Base-by-base conservation (phyloP, 2,113 vertebrate genomes). In the Grammomys surdaster region DNA sequence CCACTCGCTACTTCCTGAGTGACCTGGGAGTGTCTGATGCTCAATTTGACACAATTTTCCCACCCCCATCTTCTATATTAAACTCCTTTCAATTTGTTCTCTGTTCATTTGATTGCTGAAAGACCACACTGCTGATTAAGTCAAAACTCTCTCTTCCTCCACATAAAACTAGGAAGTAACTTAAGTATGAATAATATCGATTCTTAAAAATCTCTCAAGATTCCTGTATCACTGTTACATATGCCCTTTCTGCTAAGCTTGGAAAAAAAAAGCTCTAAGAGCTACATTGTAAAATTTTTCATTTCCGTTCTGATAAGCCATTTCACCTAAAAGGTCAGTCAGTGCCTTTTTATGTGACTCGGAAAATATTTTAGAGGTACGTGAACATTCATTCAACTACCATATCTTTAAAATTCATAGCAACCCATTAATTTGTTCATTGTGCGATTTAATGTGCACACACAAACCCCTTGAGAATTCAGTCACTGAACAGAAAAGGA, bases 301-400 rank as follows among this genome's bases (percentile, higher is more conserved):
- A 33, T 82, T 89, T 89, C 48, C 43, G 87, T 86, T 63, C 87
- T 91, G 82, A 88, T 60, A 88, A 89, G 77, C 88, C 51, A 73
- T n/a, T 90, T 54, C 31, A 90, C 60, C 82, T n/a, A 72, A 2
- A 54, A 77, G 10, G 81, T 93, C 3, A 13, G 60, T 73, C n/a
- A 16, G 10, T 67, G 26, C 89, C 84, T 63, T 94, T 46, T 93
- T 58, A 56, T 65, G 80, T 93, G 48, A 89, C 11, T 58, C 81
- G 40, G n/a, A 36, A 94, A 89, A 40, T 82, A 51, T 89, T 40
- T 81, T 46, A 72, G 51, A 20, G 28, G 12, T 26, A 26, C 3
- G 51, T 94, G 88, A 19, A 19, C 17, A 91, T 14, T 72, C 26
- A 80, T 86, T 81, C 51, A 93, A 76, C 13, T 93, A 33, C 3